Base-by-base conservation (phyloP, 2,797 vertebrate genomes). In the Artibeus jamaicensis region DNA sequence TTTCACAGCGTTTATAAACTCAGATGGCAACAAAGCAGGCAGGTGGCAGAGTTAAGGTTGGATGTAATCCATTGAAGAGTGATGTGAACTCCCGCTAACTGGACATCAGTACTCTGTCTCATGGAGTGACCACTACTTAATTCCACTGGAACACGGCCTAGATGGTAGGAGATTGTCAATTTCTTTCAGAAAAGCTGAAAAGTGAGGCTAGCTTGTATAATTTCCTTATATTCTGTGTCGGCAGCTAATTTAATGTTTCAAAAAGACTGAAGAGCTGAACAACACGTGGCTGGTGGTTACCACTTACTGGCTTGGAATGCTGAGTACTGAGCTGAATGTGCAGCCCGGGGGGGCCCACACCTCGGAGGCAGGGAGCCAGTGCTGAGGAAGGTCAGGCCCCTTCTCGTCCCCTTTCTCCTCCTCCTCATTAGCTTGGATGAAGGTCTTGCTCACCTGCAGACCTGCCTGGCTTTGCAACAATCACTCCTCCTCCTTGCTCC, bases 381-480 rank as follows among this genome's bases (percentile, higher is more conserved):
- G 86, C 50, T 24, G 5, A 89, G 73, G 83, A 39, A 77, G 73
- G 73, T 34, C 21, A 57, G 87, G 79, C 65, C 24, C 26, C 19
- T 68, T 1, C 82, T 59, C 18, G 32, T 55, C 74, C 19, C 12
- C 55, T 65, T 50, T 50, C 24, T 62, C 1, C 2, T 55, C 2
- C 2, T 24, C n/a, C 74, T 62, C 76, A 57, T 3, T 0, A 91
- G 79, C 77, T 93, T 29, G 1, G 85, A 57, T 34, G 18, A 34
- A 42, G 68, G 18, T 65, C 71, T 73, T 32, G 32, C 65, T 86
- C 76, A 92, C 81, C 86, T 55, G 68, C n/a, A 70, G 77, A 46
- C 32, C 39, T 39, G 6, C 96, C 76, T 92, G 92, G 37, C 83
- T 85, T 89, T 92, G 91, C 24, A 55, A 6, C 95, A 68, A 18